These are phyloP conservation scores for Pica pica DNA, from an alignment of 2,113 vertebrate species.

Conservation along the genomic window DNA sequence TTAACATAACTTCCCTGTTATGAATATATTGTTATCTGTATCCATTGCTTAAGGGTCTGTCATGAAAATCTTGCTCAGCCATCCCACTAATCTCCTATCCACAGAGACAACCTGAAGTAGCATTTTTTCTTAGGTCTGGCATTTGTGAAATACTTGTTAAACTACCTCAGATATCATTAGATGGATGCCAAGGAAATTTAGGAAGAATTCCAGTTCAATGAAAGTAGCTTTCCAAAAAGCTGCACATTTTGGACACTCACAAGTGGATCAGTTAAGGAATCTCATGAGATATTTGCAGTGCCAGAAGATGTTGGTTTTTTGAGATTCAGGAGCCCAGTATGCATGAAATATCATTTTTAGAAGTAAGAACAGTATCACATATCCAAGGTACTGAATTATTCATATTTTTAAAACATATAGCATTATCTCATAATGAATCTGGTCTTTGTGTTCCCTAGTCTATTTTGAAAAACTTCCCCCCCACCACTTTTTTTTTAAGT, in stretches of 20 bases:
- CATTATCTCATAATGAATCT: neutral
- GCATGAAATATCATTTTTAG: slow-evolving; percentile 34
- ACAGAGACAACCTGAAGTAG: neutral
- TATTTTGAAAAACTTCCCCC: neutral
- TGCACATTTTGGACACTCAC: slow-evolving; percentile 17
- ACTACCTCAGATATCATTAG: neutral
- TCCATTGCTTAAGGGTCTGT: neutral
- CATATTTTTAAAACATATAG: neutral
- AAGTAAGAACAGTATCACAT: slow-evolving; percentile 24
- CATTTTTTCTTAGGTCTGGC: neutral
- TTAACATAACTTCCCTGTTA: neutral
- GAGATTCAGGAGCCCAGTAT: slow-evolving; percentile 13
- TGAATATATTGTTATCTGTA: neutral
- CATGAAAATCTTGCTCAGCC: neutral
- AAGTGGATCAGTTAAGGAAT: slow-evolving; percentile 60
- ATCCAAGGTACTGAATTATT: slow-evolving; percentile 10
- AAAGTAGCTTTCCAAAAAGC: slow-evolving; percentile 50
- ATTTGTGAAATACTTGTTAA: slow-evolving; percentile 30
- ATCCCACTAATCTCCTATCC: neutral
- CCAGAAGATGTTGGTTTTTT: slow-evolving; percentile 29
- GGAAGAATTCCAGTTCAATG: slow-evolving; percentile 35
- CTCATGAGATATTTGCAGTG: slow-evolving; percentile 16
- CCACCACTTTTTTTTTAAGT: neutral
- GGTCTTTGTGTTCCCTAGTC: neutral
- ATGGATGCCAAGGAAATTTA: slow-evolving; percentile 44